Base-by-base conservation (phyloP, 2,113 vertebrate genomes). In the Noctilio leporinus region DNA sequence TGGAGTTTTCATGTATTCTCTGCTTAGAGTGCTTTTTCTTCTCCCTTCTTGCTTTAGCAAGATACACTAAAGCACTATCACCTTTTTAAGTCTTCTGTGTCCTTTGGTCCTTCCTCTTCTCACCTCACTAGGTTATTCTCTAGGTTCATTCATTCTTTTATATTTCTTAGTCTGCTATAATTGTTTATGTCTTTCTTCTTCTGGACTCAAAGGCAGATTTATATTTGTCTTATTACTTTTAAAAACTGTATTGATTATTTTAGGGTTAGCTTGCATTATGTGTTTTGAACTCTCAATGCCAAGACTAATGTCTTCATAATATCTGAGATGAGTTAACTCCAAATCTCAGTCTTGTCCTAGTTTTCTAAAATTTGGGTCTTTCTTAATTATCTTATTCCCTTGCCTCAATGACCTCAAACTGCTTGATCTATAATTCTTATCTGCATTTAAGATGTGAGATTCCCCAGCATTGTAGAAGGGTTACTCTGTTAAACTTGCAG, bases 391-490 rank as follows among this genome's bases (percentile, higher is more conserved):
- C 24, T 72, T 84, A 33, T 73, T 89, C 17, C 81, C 53, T 86
- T 94, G 69, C 30, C 38, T 33, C 47, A 22, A 3, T 80, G 49
- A 59, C 40, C 67, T 77, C 77, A 94, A 49, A 82, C 22, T 84
- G 45, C 12, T 81, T 70, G 49, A 30, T 55, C 57, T 81, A 6
- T 78, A 51, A 65, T 91, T 78, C 69, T 93, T 95, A 84, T 62
- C 17, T 16, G 92, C n/a, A 3, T 94, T 83, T 92, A 95, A 94
- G 72, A 93, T 78, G 28, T 67, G 65, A 92, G 69, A 80, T 49
- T 87, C 1, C 2, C 11, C 0, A 14, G 38, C 19, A 40, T 33
- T 82, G 3, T 62, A 91, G 40, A 10, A 88, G 22, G 24, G 20
- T 38, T 93, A 51, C 19, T 77, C n/a, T 38, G 24, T 67, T 92